Evolutionary conservation across 2,113 vertebrate species (phyloP).

Genomic region (Copsychus sechellarum): DNA sequence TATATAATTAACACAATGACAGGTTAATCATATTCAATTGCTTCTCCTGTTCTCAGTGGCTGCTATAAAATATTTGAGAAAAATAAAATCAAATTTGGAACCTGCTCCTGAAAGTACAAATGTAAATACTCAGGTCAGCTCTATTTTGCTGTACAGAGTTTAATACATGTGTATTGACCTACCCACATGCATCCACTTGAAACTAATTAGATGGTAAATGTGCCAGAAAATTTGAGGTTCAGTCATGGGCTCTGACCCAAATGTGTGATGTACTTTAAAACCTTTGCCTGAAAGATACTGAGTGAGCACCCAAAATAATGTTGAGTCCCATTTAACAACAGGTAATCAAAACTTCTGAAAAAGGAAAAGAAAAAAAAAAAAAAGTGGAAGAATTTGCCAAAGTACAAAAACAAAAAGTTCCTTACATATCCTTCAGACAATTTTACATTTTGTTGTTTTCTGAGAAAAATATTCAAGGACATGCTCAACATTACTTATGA

Average conservation of each 20-base stretch:
- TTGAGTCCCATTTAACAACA: not conserved
- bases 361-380: fast-evolving
- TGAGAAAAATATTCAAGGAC: not conserved
- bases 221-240: slow-evolving; percentile 7
- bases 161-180: not conserved
- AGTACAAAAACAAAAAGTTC: not conserved
- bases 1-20: not conserved
- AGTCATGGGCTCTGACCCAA: not conserved
- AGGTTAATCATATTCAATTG: not conserved
- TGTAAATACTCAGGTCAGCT: not conserved
- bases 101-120: not conserved
- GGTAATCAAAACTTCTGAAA: not conserved
- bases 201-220: slow-evolving; percentile 26
- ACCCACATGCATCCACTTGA: not conserved
- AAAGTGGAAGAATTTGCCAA: not conserved
- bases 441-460: not conserved
- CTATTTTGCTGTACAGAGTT: not conserved
- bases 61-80: not conserved
- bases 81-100: slow-evolving; percentile 12
- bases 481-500: not conserved
- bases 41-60: not conserved
- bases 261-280: not conserved
- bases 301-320: not conserved
- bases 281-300: not conserved
- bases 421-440: not conserved